A percentile compares a stretch with the other conserved stretches of the same genome.
Evolutionary conservation across 1,140 invertebrate species (phyloP).

Genomic region (Protaetia brevitarsis): DNA sequence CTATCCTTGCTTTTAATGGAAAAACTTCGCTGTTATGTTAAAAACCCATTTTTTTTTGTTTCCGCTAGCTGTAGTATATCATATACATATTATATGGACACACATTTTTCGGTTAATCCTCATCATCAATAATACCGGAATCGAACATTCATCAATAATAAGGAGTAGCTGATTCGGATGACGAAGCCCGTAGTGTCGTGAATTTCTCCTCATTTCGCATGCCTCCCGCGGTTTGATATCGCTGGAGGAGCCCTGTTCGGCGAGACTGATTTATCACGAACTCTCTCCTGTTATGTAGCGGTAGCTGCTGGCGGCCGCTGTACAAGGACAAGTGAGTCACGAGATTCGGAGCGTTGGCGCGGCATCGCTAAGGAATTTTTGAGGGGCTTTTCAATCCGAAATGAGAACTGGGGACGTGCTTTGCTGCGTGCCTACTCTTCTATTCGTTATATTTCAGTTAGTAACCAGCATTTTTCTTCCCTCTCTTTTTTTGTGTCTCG

Average conservation of each 20-base stretch:
- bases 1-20: too few relatives aligned
- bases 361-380: neutral
- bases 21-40: too few relatives aligned
- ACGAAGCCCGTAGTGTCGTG: neutral
- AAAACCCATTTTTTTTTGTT: too few relatives aligned
- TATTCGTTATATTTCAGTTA: too few relatives aligned
- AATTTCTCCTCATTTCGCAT: constrained; percentile 9
- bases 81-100: neutral
- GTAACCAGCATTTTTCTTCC: too few relatives aligned
- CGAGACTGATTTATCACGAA: constrained; percentile 32
- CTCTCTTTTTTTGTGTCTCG: too few relatives aligned
- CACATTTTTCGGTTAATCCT: neutral
- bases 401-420: too few relatives aligned
- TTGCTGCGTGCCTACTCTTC: too few relatives aligned
- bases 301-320: constrained; percentile 3
- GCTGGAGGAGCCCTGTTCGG: constrained; percentile 22
- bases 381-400: too few relatives aligned
- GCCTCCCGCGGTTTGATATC: neutral
- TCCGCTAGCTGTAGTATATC: neutral
- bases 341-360: neutral
- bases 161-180: neutral
- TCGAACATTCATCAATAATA: constrained; percentile 6
- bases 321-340: constrained; percentile 9
- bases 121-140: neutral
- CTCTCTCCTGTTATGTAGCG: constrained; percentile 28